A percentile compares a stretch with the other conserved stretches of the same genome.
These are phyloP conservation scores for Habroteleia sp. DNA, from an alignment of 2,888 invertebrate species.

Conservation along the genomic window DNA sequence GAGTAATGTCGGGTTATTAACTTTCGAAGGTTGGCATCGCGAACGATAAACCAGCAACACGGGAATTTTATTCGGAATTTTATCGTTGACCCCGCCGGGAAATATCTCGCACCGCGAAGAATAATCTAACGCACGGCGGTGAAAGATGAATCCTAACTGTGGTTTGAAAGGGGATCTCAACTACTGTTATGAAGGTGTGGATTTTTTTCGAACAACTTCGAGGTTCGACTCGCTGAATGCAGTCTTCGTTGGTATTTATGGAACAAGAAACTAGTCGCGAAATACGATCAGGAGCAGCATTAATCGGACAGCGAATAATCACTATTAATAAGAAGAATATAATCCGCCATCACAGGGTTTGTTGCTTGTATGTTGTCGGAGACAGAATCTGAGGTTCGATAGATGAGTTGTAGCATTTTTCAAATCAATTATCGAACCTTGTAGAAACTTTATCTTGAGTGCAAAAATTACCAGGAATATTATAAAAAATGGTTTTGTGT, in stretches of 20 bases:
- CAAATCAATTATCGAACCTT: too few species aligned
- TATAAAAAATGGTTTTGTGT: too few species aligned
- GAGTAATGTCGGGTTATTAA: constrained; percentile 50
- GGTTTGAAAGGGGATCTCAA: constrained; percentile 71
- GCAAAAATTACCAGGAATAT: too few species aligned
- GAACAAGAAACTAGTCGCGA: constrained; percentile 47
- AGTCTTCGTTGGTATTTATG: constrained; percentile 28
- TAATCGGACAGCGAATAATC: too few species aligned
- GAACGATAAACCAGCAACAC: constrained; percentile 4
- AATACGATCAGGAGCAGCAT: constrained; percentile 33
- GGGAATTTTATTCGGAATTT: constrained; percentile 30
- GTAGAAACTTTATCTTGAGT: too few species aligned
- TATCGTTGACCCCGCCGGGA: constrained; percentile 2
- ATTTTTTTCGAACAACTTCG: constrained; percentile 59
- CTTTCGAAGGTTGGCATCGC: constrained; percentile 43
- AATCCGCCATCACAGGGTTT: too few species aligned
- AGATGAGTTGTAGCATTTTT: too few species aligned
- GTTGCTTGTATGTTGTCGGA: too few species aligned
- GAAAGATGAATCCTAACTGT: constrained; percentile 67
- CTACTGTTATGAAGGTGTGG: constrained; percentile 70
- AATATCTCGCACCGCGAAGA: constrained; percentile 18
- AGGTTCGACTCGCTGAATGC: constrained; percentile 49
- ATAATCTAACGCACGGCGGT: constrained; percentile 7
- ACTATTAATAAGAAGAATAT: too few species aligned
- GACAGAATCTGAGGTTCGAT: too few species aligned